A percentile compares a stretch with the other conserved stretches of the same genome.
Evolutionary conservation across 2,797 vertebrate species (phyloP).

Genomic region (Sebastolobus altivelis): DNA sequence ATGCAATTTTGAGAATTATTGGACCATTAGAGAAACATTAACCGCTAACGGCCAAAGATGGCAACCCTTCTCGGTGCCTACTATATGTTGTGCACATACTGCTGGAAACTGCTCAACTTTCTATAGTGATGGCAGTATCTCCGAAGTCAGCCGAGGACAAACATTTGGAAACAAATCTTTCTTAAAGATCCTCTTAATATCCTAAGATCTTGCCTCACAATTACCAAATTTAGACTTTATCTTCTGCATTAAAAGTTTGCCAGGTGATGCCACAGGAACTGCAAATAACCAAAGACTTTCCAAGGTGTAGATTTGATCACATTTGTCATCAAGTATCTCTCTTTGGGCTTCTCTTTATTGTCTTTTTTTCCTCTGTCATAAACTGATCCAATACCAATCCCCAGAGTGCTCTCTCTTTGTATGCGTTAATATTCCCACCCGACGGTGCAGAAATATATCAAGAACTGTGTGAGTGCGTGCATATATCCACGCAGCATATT

Average conservation of each 20-base stretch:
- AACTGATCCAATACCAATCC: background rate
- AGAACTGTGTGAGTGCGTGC: background rate
- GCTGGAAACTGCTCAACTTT: background rate
- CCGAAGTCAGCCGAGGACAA: background rate
- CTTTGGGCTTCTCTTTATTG: background rate
- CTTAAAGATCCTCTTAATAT: background rate
- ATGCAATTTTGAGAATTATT: background rate
- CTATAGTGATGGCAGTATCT: background rate
- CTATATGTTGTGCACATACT: background rate
- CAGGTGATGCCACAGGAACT: background rate
- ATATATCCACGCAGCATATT: constrained; percentile 36
- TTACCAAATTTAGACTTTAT: background rate
- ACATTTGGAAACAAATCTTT: background rate
- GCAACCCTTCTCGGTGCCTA: background rate
- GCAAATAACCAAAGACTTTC: background rate
- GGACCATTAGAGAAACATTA: background rate
- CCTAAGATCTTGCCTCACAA: background rate
- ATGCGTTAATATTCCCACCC: constrained; percentile 4
- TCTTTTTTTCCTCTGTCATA: background rate
- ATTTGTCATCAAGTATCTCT: background rate
- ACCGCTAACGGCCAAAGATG: background rate
- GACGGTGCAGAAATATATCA: background rate
- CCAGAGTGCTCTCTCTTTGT: background rate
- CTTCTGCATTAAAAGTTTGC: background rate
- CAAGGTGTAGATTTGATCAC: background rate